Percentiles rank a stretch among this genome's conserved stretches.
Conservation (phyloP, 2,113 vertebrate genomes). For the Vidua macroura region DNA sequence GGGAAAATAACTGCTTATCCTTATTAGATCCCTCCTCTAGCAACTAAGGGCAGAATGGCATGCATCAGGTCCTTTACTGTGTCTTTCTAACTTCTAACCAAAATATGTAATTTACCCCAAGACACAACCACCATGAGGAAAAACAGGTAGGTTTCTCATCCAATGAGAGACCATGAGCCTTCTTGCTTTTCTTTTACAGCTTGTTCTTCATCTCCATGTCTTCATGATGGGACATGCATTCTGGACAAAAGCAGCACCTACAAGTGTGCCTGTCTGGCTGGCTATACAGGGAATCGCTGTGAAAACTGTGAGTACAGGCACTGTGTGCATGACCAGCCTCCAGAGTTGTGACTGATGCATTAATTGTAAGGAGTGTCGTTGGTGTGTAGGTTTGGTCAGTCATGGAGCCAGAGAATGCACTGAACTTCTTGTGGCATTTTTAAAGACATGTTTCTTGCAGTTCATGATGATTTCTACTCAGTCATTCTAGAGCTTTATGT, state of each 20-base stretch:
- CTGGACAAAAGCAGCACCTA: slow-evolving; percentile 80
- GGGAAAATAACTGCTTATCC: not conserved
- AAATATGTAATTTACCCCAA: not conserved
- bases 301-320: slow-evolving; percentile 84
- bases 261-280: slow-evolving; percentile 91
- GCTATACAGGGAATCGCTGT: slow-evolving; percentile 90
- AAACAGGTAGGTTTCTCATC: not conserved
- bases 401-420: not conserved
- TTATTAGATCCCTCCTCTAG: not conserved
- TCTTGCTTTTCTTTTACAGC: slow-evolving; percentile 72
- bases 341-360: not conserved
- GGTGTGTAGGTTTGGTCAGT: not conserved
- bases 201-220: slow-evolving; percentile 92
- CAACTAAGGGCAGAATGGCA: not conserved
- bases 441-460: not conserved
- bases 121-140: not conserved
- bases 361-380: not conserved
- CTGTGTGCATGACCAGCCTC: not conserved
- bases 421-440: not conserved
- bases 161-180: not conserved
- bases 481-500: not conserved
- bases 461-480: not conserved
- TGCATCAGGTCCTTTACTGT: not conserved
- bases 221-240: slow-evolving; percentile 92
- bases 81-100: not conserved